Conservation (phyloP, 2,113 vertebrate species). For the Polypterus bichir region DNA sequence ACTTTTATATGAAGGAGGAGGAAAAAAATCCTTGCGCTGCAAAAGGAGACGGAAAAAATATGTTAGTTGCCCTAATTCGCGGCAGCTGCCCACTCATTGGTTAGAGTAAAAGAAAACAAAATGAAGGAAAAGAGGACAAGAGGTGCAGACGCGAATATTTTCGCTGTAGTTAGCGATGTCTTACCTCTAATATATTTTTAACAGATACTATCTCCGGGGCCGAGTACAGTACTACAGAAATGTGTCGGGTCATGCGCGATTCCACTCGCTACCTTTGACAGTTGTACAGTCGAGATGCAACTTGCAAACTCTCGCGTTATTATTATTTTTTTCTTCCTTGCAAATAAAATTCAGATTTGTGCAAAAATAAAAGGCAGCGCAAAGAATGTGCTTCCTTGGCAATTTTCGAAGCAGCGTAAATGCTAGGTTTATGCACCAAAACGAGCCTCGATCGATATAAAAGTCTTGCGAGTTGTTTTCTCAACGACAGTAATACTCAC, state of each 20-base stretch:
- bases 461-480: too few species aligned
- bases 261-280: conserved; percentile 67
- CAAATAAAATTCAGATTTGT: conserved; percentile 29
- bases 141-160: conserved; percentile 22
- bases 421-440: too few species aligned
- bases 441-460: too few species aligned
- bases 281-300: conserved; percentile 55
- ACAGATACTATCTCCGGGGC: conserved; percentile 48
- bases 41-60: conserved; percentile 49
- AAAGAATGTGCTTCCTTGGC: conserved; percentile 5
- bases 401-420: too few species aligned
- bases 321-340: conserved; percentile 33
- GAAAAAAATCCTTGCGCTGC: conserved; percentile 49
- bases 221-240: conserved; percentile 53
- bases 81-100: conserved; percentile 34
- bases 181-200: conserved; percentile 54
- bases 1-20: conserved; percentile 80
- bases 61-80: conserved; percentile 45
- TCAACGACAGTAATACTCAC: too few species aligned
- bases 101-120: conserved; percentile 38
- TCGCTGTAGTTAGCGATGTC: conserved; percentile 34
- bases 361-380: conserved; percentile 33
- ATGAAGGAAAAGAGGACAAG: conserved; percentile 32
- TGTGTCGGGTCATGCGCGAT: conserved; percentile 52
- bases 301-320: conserved; percentile 67